Conservation (phyloP, 2,888 invertebrate genomes). For the Anarsia innoxiella region DNA sequence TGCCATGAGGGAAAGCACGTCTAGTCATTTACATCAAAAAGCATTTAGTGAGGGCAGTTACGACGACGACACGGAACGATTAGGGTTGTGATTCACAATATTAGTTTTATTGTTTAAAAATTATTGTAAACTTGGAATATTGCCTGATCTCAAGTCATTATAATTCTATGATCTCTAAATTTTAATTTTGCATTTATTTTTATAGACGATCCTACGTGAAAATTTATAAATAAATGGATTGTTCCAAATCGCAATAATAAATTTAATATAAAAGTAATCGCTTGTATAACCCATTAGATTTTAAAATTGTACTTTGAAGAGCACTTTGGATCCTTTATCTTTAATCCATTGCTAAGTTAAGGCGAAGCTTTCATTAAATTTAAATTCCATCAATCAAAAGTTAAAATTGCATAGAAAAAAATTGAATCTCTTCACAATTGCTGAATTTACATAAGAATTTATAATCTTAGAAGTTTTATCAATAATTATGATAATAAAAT, state of each 20-base stretch:
- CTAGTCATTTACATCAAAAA: constrained; percentile 59
- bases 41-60: constrained; percentile 56
- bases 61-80: constrained; percentile 48
- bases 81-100: constrained; percentile 72
- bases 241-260: constrained; percentile 45
- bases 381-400: no score
- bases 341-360: constrained; percentile 53
- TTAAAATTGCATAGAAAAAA: constrained; percentile 38
- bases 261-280: constrained; percentile 47
- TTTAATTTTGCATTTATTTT: constrained; percentile 55
- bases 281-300: constrained; percentile 48
- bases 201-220: constrained; percentile 29
- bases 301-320: constrained; percentile 46
- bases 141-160: constrained; percentile 61
- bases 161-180: constrained; percentile 63
- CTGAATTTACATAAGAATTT: constrained; percentile 40
- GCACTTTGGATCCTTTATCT: constrained; percentile 48
- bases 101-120: constrained; percentile 48
- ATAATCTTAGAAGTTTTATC: constrained; percentile 42
- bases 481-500: constrained; percentile 38
- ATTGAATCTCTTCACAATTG: constrained; percentile 47
- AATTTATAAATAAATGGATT: constrained; percentile 33
- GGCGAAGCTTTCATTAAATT: constrained; percentile 50
- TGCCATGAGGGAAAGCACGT: constrained; percentile 57
- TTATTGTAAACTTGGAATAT: constrained; percentile 38